These are phyloP conservation scores for Hydrocynus forskahlii DNA, from an alignment of 2,797 vertebrate species.

Conservation along the genomic window DNA sequence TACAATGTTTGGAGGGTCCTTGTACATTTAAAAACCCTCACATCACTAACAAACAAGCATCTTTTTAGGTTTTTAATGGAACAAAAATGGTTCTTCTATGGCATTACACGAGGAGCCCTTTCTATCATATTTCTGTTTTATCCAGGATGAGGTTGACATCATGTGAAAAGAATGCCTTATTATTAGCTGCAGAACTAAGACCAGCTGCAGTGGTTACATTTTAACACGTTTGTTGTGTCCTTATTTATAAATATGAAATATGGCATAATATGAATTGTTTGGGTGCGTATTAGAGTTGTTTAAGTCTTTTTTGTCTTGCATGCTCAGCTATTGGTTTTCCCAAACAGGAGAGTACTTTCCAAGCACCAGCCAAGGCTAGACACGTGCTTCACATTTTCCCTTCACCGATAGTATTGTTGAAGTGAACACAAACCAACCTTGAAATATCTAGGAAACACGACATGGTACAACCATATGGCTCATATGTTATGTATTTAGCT, in stretches of 20 bases:
- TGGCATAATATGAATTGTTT: not conserved
- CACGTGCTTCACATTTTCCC: slow-evolving; percentile 74
- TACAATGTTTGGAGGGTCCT: too few species aligned
- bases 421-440: slow-evolving; percentile 55
- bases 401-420: slow-evolving; percentile 58
- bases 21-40: too few species aligned
- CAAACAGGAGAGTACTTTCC: slow-evolving; percentile 51
- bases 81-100: too few species aligned
- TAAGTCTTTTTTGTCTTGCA: not conserved
- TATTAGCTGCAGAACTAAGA: too few species aligned
- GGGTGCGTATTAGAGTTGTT: not conserved
- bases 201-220: too few species aligned
- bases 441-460: slow-evolving; percentile 70
- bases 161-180: too few species aligned
- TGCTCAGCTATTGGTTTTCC: slow-evolving; percentile 20
- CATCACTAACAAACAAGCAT: too few species aligned
- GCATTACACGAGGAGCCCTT: too few species aligned
- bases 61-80: too few species aligned
- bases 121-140: too few species aligned
- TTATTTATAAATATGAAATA: not conserved
- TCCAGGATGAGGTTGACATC: too few species aligned
- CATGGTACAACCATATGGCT: slow-evolving; percentile 62
- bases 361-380: slow-evolving; percentile 56
- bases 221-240: too few species aligned
- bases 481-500: slow-evolving; percentile 49